Base-by-base conservation (phyloP, 2,797 vertebrate species). In the Pangasius djambal region DNA sequence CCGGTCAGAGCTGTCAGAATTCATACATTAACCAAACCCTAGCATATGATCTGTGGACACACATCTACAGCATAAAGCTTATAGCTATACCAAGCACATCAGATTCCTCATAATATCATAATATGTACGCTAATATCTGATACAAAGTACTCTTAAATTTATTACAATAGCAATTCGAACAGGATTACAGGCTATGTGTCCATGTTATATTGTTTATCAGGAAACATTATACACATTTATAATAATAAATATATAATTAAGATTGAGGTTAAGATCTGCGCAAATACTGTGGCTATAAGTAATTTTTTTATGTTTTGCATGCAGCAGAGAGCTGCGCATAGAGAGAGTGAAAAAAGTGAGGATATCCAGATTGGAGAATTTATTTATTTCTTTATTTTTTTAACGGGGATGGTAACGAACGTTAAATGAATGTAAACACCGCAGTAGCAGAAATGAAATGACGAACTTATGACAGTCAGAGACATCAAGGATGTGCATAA, bases 11-110 rank as follows among this genome's bases (percentile, higher is more conserved):
- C 61, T 85, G 83, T 40, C 72, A 37, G 3, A 63, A 74, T 61
- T 78, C 61, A 87, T 86, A 78, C 15, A 50, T 13, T 86, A 40
- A 88, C 55, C 57, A 50, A 52, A 57, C 25, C 28, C 8, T 7
- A 82, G 50, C 72, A 85, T 37, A 85, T 50, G 3, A 81, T 69
- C 74, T 61, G 25, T 50, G 50, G 57, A 88, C 34, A 61, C 6
- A 57, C 12, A 61, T 86, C 88, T 78, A 57, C 22, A 75, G 55
- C 6, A n/a, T 44, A 87, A 81, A 89, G 15, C 67, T 65, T 44
- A 22, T 61, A 52, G 67, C 22, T 61, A 75, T 40, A 82, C 20
- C 20, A 40, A 69, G 20, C 16, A 74, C 6, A 40, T 10, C 22
- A 74, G 4, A 52, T 4, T 50, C 48, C 22, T 77, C 25, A 77